Evolutionary conservation across 2,113 vertebrate genomes (phyloP).

Genomic region (Gallinago media): DNA sequence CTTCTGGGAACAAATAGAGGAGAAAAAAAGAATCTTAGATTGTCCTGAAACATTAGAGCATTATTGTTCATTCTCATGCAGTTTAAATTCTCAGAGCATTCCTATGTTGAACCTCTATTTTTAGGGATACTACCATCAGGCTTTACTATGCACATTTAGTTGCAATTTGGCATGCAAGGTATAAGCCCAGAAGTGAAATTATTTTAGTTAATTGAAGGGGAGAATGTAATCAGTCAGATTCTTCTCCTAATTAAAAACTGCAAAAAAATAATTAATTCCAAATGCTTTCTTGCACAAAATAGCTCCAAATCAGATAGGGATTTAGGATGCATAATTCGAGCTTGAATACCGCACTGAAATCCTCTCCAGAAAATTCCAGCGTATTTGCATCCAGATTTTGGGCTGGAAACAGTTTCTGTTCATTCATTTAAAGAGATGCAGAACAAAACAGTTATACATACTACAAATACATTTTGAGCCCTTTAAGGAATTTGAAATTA

Average conservation of each 20-base stretch:
- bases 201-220: constrained; percentile 65
- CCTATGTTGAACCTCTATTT: not conserved
- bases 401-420: not conserved
- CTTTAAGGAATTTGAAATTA: not conserved
- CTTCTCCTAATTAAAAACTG: constrained; percentile 64
- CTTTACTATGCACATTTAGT: not conserved
- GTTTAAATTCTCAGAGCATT: not conserved
- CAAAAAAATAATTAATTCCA: constrained; percentile 15
- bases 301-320: constrained; percentile 57
- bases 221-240: constrained; percentile 70
- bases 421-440: not conserved
- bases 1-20: constrained; percentile 36
- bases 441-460: not conserved
- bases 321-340: constrained; percentile 23
- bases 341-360: not conserved
- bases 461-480: not conserved
- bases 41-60: constrained; percentile 13
- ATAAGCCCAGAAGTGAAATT: constrained; percentile 69
- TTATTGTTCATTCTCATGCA: not conserved
- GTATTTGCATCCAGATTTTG: constrained; percentile 4
- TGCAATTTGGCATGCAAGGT: constrained; percentile 46
- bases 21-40: constrained; percentile 26
- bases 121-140: not conserved
- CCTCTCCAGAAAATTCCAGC: constrained; percentile 23
- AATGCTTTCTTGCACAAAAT: constrained; percentile 56